A percentile compares a stretch with the other conserved stretches of the same genome.
phyloP scores from a whole-genome alignment of 2,797 vertebrate species.

The Nannoperca obscura region DNA sequence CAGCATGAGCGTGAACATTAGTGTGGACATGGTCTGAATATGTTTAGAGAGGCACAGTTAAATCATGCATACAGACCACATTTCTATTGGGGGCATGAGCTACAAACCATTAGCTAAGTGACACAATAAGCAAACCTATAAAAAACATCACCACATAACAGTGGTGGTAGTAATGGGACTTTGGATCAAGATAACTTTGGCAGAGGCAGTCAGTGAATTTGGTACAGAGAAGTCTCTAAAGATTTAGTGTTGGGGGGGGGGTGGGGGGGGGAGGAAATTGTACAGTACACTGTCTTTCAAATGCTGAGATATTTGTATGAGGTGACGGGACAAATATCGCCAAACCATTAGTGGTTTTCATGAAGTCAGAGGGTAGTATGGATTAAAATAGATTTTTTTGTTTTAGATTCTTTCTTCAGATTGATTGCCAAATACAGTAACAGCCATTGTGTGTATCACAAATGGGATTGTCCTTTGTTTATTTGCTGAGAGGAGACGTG shows the following conservation, averaged over 20 bases:
- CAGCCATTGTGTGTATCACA: constrained; percentile 30
- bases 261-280: constrained; percentile 4
- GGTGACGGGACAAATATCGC: constrained; percentile 42
- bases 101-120: constrained; percentile 52
- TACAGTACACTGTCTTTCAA: constrained; percentile 6
- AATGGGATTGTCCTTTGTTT: constrained; percentile 35
- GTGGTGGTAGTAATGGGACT: neutral
- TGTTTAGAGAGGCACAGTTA: constrained; percentile 25
- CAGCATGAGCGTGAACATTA: neutral
- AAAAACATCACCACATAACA: constrained; percentile 38
- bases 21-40: constrained; percentile 9
- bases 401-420: constrained; percentile 34
- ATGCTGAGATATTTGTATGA: constrained; percentile 35
- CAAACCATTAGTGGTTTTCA: constrained; percentile 41
- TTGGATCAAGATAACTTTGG: constrained; percentile 21
- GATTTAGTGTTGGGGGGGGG: constrained; percentile 27
- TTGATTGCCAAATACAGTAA: constrained; percentile 52
- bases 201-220: constrained; percentile 18
- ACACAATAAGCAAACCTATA: constrained; percentile 48
- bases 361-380: constrained; percentile 21
- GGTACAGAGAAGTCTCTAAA: constrained; percentile 12
- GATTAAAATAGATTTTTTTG: constrained; percentile 40
- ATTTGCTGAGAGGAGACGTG: constrained; percentile 38
- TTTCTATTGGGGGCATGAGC: constrained; percentile 34
- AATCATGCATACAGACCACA: constrained; percentile 31